Evolutionary conservation across 2,888 invertebrate genomes (phyloP), one percentile per base, ranked within the genome.

Genomic region (Sarcophaga subvicina): DNA sequence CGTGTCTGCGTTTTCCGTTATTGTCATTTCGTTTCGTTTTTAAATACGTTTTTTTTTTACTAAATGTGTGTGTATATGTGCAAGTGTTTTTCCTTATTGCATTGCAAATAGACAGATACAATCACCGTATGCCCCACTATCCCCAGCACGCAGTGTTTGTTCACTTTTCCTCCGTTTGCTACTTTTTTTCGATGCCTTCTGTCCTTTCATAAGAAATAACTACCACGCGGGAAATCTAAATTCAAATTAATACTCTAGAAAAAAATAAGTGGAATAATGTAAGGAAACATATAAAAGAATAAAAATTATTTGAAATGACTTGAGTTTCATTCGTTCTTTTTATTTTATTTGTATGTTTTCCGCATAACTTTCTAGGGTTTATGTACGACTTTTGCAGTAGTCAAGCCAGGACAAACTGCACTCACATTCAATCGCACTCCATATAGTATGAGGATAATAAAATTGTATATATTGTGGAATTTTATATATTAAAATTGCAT

Each of bases 151-250:
- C 84, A 80, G 71, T 71, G 22, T 54, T 22, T 62, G 25, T 49
- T 49, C 66, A 72, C 72, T 77, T 77, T 72, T 67, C 47, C 67
- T 70, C n/a, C 22, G 27, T 45, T 72, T 54, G 72, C 4, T 27
- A 54, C 1, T 14, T 10, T 49, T 63, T 66, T 45, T 45, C 4
- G 45, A 49, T 5, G 5, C 69, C 45, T 45, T 49, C 17, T 76
- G 14, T n/a, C 4, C 27, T 62, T 72, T 80, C 62, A 45, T 62
- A 71, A 81, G 72, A 47, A 81, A 71, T 79, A 82, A 84, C 71
- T 82, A 84, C 79, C 84, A 87, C 87, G 84, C 84, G 87, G 87
- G 87, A 87, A 87, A 87, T 87, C 87, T 87, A 87, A 87, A 87
- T 87, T 87, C 87, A 87, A 87, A 87, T 87, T 87, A 87, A 87